phyloP scores from a whole-genome alignment of 2,113 vertebrate species.

The Heteronetta atricapilla region DNA sequence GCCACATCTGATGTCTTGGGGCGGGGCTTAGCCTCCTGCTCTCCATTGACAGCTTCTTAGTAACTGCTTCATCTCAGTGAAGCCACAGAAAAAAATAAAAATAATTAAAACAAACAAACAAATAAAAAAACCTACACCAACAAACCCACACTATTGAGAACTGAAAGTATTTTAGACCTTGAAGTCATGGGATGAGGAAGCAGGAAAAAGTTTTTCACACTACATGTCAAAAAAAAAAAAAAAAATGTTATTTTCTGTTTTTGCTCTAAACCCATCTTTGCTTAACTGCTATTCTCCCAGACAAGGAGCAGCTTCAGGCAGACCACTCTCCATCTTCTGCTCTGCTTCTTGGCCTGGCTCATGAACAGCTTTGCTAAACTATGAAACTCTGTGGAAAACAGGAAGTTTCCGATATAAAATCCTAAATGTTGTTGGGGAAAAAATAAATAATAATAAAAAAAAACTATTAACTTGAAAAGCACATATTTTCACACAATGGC shows the following conservation, averaged over 20 bases:
- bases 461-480: background rate
- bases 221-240: rapidly evolving
- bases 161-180: background rate
- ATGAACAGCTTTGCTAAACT: background rate
- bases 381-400: background rate
- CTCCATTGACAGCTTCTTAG: background rate
- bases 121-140: no score
- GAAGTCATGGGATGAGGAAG: background rate
- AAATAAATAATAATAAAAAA: no score
- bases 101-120: background rate
- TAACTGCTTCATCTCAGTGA: background rate
- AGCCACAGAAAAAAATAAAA: background rate
- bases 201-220: background rate
- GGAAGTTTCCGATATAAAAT: constrained; percentile 24
- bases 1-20: background rate
- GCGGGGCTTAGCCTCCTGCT: background rate
- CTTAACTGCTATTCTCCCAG: background rate
- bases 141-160: background rate
- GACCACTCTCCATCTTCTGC: background rate
- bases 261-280: background rate
- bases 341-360: background rate
- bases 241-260: background rate
- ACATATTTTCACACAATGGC: background rate
- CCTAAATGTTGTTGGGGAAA: background rate
- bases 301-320: background rate